phyloP scores from a whole-genome alignment of 2,888 invertebrate species.

The Drosophila paranaensis region DNA sequence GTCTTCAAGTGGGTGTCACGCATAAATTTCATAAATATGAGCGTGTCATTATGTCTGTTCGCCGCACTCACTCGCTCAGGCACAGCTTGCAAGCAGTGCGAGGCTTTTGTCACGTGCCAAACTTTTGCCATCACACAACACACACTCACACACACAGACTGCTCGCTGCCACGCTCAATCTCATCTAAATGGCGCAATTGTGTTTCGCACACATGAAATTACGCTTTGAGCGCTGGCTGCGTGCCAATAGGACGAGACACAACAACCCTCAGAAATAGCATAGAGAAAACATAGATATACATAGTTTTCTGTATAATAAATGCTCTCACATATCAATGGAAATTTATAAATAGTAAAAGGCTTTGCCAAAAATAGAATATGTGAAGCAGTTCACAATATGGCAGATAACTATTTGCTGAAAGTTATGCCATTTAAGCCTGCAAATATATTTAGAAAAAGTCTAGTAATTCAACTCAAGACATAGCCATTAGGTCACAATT shows the following conservation, averaged over 20 bases:
- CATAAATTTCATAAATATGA: constrained; percentile 82
- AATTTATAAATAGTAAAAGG: background rate
- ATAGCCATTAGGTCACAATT: no score
- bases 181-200: constrained; percentile 80
- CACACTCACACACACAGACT: constrained; percentile 7
- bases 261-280: background rate
- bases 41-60: constrained; percentile 77
- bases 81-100: background rate
- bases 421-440: no score
- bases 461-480: no score
- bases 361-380: background rate
- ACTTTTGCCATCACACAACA: constrained; percentile 55
- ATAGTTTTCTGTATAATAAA: background rate
- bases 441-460: no score
- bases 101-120: constrained; percentile 76
- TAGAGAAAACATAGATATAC: background rate
- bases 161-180: constrained; percentile 52
- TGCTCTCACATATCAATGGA: background rate
- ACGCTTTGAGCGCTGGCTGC: constrained; percentile 35
- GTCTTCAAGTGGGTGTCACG: constrained; percentile 79
- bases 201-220: constrained; percentile 71
- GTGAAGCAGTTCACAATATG: no score
- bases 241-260: constrained; percentile 29
- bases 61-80: constrained; percentile 25
- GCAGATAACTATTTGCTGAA: no score